Evolutionary conservation across 2,888 invertebrate genomes (phyloP).

Genomic region (Ommatoiulus sabulosus): DNA sequence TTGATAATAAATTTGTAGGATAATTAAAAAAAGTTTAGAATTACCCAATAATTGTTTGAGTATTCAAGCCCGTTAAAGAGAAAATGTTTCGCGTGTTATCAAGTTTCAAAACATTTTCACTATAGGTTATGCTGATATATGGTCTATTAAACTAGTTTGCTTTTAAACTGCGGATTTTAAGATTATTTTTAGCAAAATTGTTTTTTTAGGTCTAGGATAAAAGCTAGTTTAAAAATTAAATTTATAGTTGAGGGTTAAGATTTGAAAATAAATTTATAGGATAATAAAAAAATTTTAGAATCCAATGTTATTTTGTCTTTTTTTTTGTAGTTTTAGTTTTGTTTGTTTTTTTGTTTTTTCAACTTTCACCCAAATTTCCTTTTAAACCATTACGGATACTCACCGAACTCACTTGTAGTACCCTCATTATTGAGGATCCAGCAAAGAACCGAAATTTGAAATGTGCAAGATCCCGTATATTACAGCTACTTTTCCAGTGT

Average conservation of each 20-base stretch:
- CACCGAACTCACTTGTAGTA: slow-evolving; percentile 47
- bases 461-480: slow-evolving; percentile 37
- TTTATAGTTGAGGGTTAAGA: background rate
- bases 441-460: background rate
- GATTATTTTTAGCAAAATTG: no score
- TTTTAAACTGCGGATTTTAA: no score
- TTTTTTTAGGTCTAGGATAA: no score
- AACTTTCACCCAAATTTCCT: background rate
- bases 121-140: no score
- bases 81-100: no score
- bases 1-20: background rate
- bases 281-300: background rate
- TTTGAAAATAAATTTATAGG: background rate
- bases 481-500: slow-evolving; percentile 33
- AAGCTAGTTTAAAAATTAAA: no score
- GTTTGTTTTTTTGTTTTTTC: background rate
- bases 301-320: background rate
- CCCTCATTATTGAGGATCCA: slow-evolving; percentile 38
- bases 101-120: no score
- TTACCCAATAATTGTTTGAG: no score
- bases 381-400: slow-evolving; percentile 13
- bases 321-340: background rate
- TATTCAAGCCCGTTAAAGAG: no score
- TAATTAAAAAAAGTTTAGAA: background rate
- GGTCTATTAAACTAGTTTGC: no score